Evolutionary conservation across 1,140 invertebrate species (phyloP).

Genomic region (Periplaneta americana): DNA sequence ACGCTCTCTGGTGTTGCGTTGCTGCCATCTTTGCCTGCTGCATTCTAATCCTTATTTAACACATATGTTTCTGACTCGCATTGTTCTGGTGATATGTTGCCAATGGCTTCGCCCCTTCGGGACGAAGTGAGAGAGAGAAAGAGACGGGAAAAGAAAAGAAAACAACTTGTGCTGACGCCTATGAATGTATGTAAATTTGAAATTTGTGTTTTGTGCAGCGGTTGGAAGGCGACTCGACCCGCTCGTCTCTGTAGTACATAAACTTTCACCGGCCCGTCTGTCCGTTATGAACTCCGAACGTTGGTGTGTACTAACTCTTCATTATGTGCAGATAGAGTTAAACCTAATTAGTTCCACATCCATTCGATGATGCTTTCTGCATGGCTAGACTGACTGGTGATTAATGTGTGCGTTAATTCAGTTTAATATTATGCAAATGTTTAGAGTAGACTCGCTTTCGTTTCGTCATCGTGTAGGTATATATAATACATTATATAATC

Average conservation of each 20-base stretch:
- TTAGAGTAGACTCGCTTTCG: not conserved
- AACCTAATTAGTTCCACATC: not conserved
- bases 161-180: not conserved
- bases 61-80: too few relatives aligned
- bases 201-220: not conserved
- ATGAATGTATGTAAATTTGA: not conserved
- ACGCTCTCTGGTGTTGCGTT: too few relatives aligned
- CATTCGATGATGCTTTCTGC: not conserved
- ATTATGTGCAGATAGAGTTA: not conserved
- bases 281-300: not conserved
- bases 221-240: too few relatives aligned
- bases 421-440: not conserved
- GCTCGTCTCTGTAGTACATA: not conserved
- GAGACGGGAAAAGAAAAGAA: too few relatives aligned
- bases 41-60: too few relatives aligned
- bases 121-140: too few relatives aligned
- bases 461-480: not conserved
- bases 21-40: too few relatives aligned
- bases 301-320: not conserved
- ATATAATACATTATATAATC: not conserved
- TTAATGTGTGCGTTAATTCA: not conserved
- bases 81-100: not conserved
- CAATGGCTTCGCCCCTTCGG: not conserved
- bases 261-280: not conserved
- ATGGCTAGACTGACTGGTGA: not conserved